These are phyloP conservation scores for Trichonephila clavata DNA, from an alignment of 1,140 invertebrate species.

Conservation along the genomic window DNA sequence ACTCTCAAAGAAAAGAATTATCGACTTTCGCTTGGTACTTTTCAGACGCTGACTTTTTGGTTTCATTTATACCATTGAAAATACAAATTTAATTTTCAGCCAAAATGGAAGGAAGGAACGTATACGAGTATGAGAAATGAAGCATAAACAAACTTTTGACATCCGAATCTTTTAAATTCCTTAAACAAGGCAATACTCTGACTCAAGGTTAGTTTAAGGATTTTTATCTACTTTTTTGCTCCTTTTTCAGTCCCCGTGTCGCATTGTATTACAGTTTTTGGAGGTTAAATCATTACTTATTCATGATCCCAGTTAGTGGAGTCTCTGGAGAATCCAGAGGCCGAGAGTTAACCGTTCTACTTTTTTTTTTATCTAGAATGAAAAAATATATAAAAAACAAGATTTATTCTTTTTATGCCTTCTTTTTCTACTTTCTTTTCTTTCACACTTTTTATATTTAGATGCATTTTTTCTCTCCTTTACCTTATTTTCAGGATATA, in stretches of 20 bases:
- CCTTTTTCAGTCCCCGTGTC: not conserved
- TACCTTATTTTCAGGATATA: not conserved
- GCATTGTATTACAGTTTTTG: constrained; percentile 40
- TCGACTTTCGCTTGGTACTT: too few relatives aligned
- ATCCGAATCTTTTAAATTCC: not conserved
- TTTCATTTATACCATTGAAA: not conserved
- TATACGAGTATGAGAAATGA: not conserved
- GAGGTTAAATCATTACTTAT: constrained; percentile 46
- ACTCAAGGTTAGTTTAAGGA: not conserved
- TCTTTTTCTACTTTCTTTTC: not conserved
- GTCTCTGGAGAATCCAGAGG: not conserved
- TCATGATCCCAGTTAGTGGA: constrained; percentile 43
- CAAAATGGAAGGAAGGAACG: not conserved
- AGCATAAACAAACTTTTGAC: constrained; percentile 1
- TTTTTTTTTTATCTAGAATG: too few relatives aligned
- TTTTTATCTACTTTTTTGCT: not conserved
- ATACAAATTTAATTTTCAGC: not conserved
- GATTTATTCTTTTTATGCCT: not conserved
- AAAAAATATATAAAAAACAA: too few relatives aligned
- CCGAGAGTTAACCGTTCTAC: not conserved
- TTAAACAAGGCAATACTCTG: not conserved
- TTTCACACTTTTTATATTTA: constrained; percentile 19
- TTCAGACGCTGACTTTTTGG: too few relatives aligned
- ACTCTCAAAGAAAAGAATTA: too few relatives aligned
- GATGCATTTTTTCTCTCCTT: not conserved